These are phyloP conservation scores for Lagenorhynchus albirostris DNA, from an alignment of 2,113 vertebrate species.

Conservation along the genomic window DNA sequence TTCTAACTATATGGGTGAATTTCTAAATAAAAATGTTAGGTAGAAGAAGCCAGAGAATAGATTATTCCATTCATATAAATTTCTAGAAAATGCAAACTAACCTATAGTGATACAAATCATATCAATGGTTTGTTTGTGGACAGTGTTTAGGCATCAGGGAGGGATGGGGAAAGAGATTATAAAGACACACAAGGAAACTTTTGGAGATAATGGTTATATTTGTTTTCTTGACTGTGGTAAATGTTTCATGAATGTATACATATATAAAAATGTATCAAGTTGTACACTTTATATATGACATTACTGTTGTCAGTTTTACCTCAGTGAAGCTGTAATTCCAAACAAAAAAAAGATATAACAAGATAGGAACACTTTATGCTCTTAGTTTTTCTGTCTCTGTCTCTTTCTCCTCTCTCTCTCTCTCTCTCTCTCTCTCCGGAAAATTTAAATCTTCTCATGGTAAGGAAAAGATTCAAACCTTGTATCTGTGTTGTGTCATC, in stretches of 20 bases:
- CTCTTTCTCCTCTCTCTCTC: not conserved
- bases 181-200: not conserved
- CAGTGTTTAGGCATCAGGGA: fast-evolving
- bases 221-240: not conserved
- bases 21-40: not conserved
- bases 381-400: not conserved
- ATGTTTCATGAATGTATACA: not conserved
- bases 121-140: not conserved
- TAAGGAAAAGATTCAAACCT: not conserved
- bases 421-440: not conserved
- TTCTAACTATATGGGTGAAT: not conserved
- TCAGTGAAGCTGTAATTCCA: not conserved
- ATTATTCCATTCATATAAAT: not conserved
- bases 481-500: not conserved
- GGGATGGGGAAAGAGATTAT: not conserved
- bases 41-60: not conserved
- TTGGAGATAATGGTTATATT: not conserved
- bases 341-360: not conserved
- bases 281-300: not conserved
- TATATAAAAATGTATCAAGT: not conserved
- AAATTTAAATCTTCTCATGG: not conserved
- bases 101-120: not conserved
- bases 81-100: not conserved
- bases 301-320: not conserved
- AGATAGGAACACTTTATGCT: not conserved